Conservation (phyloP, 2,113 vertebrate species). For the Hydropotes inermis region DNA sequence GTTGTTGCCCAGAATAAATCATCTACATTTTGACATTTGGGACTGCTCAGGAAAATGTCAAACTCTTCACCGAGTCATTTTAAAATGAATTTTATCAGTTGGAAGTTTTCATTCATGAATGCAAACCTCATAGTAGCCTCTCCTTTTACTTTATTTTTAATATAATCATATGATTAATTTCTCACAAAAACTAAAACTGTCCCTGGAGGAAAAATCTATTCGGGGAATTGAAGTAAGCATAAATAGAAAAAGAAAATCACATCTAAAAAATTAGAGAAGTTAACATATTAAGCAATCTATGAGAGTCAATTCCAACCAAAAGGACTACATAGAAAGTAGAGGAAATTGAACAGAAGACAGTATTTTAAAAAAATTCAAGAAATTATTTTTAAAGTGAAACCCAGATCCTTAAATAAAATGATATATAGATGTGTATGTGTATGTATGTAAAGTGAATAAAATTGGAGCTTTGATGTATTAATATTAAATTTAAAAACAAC, state of each 20-base stretch:
- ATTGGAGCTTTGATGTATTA: neutral
- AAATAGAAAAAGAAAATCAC: neutral
- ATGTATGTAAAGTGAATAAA: neutral
- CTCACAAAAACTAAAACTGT: neutral
- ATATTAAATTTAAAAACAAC: neutral
- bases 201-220: neutral
- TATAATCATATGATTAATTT: neutral
- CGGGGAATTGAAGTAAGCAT: neutral
- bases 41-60: neutral
- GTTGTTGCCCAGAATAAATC: neutral
- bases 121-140: neutral
- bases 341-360: neutral
- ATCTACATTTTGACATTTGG: neutral
- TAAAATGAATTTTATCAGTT: neutral
- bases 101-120: neutral
- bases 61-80: neutral
- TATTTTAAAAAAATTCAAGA: neutral
- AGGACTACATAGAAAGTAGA: neutral
- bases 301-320: neutral
- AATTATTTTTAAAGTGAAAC: neutral
- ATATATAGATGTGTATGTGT: neutral
- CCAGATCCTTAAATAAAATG: neutral
- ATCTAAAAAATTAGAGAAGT: neutral
- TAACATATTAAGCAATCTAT: neutral
- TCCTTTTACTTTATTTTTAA: neutral